Base-by-base conservation (phyloP, 2,888 invertebrate genomes). In the Leistus spinibarbis region DNA sequence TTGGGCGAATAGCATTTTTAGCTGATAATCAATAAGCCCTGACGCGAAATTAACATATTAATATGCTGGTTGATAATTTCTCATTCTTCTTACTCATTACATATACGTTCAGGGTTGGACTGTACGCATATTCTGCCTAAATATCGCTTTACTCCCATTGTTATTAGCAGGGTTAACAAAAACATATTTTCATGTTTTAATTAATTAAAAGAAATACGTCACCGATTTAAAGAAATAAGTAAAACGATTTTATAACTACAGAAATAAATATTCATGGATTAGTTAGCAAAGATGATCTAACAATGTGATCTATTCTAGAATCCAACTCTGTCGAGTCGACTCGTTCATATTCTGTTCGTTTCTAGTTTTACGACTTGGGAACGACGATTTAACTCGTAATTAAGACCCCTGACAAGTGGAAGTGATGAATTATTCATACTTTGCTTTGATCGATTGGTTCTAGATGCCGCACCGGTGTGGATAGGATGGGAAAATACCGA, bases 391-490 rank as follows among this genome's bases (percentile, higher is more conserved):
- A 68, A 68, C 74, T 67, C 67, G 74, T 74, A 74, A 74, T 74
- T 74, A 74, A 74, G 74, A 74, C 62, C 27, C 67, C 53, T 63
- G 74, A 74, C 74, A 74, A 68, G 74, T 53, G 17, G 24, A 40
- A 74, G 20, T 67, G 67, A 67, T 74, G 74, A 74, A 74, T 74
- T 62, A 74, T 74, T 74, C 68, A 74, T 74, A 74, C 24, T 64
- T 27, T 17, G 27, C 22, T 40, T 40, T n/a, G 65, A 72, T 72
- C 72, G 72, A 72, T 72, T 72, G 72, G 27, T 66, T 64, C 9
- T 65, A 60, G 60, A 60, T 22, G 13, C 20, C 20, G 60, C n/a
- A 2, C 19, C 16, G 17, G 60, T 60, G 20, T 13, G 16, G 56
- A 60, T 19, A 22, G 20, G 60, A 60, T 60, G 60, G 22, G 19